These are phyloP conservation scores for Acanthacorydalis orientalis DNA, from an alignment of 2,888 invertebrate genomes.

Conservation along the genomic window DNA sequence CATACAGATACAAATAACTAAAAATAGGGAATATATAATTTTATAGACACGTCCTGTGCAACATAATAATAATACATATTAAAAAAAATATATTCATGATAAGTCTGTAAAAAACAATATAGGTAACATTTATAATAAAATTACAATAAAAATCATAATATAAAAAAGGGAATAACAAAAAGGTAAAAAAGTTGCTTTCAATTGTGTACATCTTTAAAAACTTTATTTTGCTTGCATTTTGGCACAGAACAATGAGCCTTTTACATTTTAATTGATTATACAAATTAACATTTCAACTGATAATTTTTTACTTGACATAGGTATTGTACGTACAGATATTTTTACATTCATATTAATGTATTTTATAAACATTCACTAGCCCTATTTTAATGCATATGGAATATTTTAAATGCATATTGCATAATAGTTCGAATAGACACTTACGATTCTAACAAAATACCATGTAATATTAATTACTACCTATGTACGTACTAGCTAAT, in stretches of 20 bases:
- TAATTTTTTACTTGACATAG: constrained; percentile 16
- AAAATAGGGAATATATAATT: too few species aligned
- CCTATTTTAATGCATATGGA: constrained; percentile 23
- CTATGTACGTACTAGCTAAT: too few species aligned
- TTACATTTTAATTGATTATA: constrained; percentile 16
- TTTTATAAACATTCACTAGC: constrained; percentile 27
- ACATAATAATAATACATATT: background rate
- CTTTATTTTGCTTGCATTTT: constrained; percentile 14
- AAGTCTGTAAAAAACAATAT: too few species aligned
- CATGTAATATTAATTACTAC: background rate
- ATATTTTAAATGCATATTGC: constrained; percentile 23
- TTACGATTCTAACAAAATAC: constrained; percentile 5
- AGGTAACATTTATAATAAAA: too few species aligned
- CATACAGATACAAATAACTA: too few species aligned
- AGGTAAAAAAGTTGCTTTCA: background rate
- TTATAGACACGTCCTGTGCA: too few species aligned
- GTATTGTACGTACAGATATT: constrained; percentile 9
- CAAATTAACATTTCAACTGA: background rate
- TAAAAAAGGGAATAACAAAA: background rate
- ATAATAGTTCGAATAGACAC: constrained; percentile 8
- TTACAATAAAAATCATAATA: too few species aligned
- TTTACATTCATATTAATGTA: constrained; percentile 23
- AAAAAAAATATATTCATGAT: background rate
- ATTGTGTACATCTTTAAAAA: constrained; percentile 7
- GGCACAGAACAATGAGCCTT: constrained; percentile 31